These are phyloP conservation scores for Botrylloides violaceus DNA, from an alignment of 23 tunicate genomes.

Conservation along the genomic window DNA sequence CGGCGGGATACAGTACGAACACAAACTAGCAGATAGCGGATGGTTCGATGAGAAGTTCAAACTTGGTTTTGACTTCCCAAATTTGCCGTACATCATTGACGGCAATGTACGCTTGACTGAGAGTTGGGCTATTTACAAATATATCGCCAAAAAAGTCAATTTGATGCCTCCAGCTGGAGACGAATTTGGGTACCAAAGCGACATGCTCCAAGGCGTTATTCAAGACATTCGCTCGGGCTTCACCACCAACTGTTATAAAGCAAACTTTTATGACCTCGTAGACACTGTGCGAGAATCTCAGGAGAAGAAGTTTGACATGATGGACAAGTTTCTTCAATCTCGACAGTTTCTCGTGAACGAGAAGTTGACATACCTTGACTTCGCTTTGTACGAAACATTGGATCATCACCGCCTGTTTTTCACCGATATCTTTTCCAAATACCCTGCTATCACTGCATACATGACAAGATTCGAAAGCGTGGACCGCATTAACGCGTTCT, in stretches of 20 bases:
- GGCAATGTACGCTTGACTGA: slow-evolving; percentile 45
- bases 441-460: slow-evolving; percentile 1
- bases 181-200: slow-evolving; percentile 4
- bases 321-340: not conserved
- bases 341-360: slow-evolving; percentile 26
- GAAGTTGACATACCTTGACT: slow-evolving; percentile 36
- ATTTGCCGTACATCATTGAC: slow-evolving; percentile 50
- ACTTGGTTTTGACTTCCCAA: slow-evolving; percentile 42
- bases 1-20: slow-evolving; percentile 45
- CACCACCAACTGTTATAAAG: slow-evolving; percentile 7
- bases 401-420: slow-evolving; percentile 33
- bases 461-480: slow-evolving; percentile 19
- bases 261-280: slow-evolving; percentile 9
- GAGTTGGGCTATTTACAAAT: slow-evolving; percentile 20
- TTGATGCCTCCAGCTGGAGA: slow-evolving; percentile 15
- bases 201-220: slow-evolving; percentile 23
- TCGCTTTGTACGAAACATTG: slow-evolving; percentile 31
- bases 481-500: slow-evolving; percentile 37
- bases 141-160: slow-evolving; percentile 31
- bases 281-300: not conserved
- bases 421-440: slow-evolving; percentile 14
- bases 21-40: slow-evolving; percentile 31
- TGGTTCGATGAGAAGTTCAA: slow-evolving; percentile 22
- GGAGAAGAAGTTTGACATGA: not conserved
- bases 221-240: slow-evolving; percentile 14